These are phyloP conservation scores for Pantherophis alleghaniensis DNA, from an alignment of 2,797 vertebrate genomes.

Conservation along the genomic window DNA sequence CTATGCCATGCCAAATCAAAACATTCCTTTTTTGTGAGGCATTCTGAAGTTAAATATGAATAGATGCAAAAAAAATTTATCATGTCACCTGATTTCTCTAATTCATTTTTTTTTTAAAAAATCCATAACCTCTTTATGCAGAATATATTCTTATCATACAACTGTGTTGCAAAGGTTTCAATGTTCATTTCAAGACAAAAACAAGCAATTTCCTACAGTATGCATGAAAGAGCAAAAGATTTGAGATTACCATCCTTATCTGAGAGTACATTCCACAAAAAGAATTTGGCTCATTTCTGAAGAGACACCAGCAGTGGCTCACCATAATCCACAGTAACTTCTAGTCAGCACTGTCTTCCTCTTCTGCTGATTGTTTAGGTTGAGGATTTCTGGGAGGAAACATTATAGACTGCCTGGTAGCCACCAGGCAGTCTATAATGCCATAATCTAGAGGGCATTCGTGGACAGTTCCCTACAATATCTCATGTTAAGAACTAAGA, in stretches of 20 bases:
- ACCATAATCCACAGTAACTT: neutral
- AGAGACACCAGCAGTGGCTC: neutral
- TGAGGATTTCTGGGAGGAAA: neutral
- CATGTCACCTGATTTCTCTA: neutral
- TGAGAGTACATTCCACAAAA: neutral
- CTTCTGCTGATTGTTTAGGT: neutral
- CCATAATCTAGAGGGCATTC: neutral
- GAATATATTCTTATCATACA: neutral
- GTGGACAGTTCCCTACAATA: neutral
- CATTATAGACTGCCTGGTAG: neutral
- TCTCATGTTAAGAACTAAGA: neutral
- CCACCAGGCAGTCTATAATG: neutral
- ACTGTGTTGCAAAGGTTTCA: neutral
- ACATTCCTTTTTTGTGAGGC: neutral
- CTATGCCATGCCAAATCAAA: neutral
- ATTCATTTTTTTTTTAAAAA: neutral
- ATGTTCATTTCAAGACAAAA: neutral
- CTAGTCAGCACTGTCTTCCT: neutral
- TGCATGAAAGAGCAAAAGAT: neutral
- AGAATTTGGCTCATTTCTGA: neutral
- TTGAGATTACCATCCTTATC: neutral
- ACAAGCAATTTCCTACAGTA: neutral
- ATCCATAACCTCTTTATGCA: neutral
- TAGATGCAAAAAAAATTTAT: neutral
- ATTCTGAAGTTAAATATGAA: neutral